Percentiles rank a stretch among this genome's conserved stretches.
These are phyloP conservation scores for Poecilia gillii DNA, from an alignment of 2,797 vertebrate genomes.

Conservation along the genomic window DNA sequence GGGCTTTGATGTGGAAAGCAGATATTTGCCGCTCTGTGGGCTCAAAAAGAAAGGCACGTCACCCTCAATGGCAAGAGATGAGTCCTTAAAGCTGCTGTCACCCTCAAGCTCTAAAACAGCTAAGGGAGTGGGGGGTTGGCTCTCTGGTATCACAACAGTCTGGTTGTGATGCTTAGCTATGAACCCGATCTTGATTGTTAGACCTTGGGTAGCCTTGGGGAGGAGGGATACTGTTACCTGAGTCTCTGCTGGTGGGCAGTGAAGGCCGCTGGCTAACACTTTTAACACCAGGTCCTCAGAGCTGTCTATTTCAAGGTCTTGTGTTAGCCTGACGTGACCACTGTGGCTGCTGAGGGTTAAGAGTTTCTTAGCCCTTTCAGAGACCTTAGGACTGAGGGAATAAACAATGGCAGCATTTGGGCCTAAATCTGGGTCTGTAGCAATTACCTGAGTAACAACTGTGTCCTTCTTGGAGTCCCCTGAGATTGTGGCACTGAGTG, in stretches of 20 bases:
- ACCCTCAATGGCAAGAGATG: conserved; percentile 75
- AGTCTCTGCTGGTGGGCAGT: conserved; percentile 77
- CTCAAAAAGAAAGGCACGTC: conserved; percentile 79
- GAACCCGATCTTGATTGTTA: conserved; percentile 80
- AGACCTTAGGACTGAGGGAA: conserved; percentile 81
- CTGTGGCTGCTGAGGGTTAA: conserved; percentile 77
- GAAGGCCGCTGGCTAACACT: conserved; percentile 75
- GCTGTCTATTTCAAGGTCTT: conserved; percentile 67
- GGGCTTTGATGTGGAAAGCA: conserved; percentile 82
- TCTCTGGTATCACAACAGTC: conserved; percentile 81
- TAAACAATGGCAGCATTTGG: conserved; percentile 79
- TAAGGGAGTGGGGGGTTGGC: conserved; percentile 79
- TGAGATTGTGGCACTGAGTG: conserved; percentile 58
- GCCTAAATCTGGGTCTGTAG: conserved; percentile 78
- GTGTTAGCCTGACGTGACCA: conserved; percentile 76
- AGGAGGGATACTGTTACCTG: conserved; percentile 78
- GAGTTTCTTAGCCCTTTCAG: conserved; percentile 70
- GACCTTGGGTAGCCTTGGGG: conserved; percentile 67
- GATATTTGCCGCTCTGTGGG: conserved; percentile 79
- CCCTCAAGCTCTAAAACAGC: conserved; percentile 80
- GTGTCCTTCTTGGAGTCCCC: conserved; percentile 65
- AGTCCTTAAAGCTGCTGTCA: conserved; percentile 64
- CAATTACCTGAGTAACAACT: conserved; percentile 75
- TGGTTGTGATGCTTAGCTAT: conserved; percentile 79
- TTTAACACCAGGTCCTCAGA: conserved; percentile 76